These are phyloP conservation scores for Carassius gibelio DNA, from an alignment of 2,113 vertebrate genomes.

Conservation along the genomic window DNA sequence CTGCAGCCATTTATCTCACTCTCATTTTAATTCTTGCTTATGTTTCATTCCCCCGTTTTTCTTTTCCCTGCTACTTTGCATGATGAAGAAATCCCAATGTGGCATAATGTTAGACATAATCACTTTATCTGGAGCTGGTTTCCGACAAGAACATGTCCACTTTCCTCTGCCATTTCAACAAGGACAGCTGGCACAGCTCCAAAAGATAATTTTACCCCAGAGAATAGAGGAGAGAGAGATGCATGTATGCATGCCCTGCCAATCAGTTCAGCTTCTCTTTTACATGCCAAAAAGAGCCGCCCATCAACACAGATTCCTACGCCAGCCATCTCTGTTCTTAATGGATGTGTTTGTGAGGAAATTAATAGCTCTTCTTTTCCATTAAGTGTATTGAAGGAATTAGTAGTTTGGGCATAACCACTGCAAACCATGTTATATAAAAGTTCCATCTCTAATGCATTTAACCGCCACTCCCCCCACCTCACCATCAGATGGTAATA, in stretches of 20 bases:
- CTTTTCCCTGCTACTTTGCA: conserved; percentile 54
- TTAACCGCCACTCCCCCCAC: conserved; percentile 9
- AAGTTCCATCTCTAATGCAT: conserved; percentile 54
- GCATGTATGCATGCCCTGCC: conserved; percentile 30
- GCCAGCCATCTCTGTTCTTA: conserved; percentile 49
- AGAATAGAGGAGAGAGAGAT: conserved; percentile 28
- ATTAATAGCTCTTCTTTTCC: conserved; percentile 57
- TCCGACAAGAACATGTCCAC: conserved; percentile 60
- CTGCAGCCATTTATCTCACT: conserved; percentile 18
- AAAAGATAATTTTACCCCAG: conserved; percentile 64
- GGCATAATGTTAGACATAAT: conserved; percentile 59
- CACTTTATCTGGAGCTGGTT: conserved; percentile 62
- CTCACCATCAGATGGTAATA: conserved; percentile 43
- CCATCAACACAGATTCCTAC: conserved; percentile 39
- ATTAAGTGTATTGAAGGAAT: conserved; percentile 53
- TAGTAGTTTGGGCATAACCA: conserved; percentile 40
- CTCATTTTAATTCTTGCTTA: conserved; percentile 43
- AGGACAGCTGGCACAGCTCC: conserved; percentile 55
- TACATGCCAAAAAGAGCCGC: conserved; percentile 48
- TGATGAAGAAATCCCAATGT: conserved; percentile 59
- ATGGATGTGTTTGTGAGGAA: conserved; percentile 54
- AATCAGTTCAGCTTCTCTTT: conserved; percentile 44
- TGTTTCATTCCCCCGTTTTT: conserved; percentile 35
- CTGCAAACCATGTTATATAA: conserved; percentile 45
- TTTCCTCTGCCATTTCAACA: conserved; percentile 43